Percentiles rank a stretch among this genome's conserved stretches.
phyloP scores from a whole-genome alignment of 2,888 invertebrate species.

The Scaptomyza flava region DNA sequence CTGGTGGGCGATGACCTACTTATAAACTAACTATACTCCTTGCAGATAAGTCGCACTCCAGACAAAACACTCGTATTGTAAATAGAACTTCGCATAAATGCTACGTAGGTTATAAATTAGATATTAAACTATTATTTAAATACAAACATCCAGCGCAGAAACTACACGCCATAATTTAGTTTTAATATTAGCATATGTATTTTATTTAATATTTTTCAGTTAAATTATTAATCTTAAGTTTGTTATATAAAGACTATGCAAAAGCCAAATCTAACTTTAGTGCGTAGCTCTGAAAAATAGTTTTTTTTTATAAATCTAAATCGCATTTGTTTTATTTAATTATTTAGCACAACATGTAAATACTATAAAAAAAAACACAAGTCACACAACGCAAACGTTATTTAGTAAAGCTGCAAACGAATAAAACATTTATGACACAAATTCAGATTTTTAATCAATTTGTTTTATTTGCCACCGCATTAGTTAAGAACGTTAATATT shows the following conservation, averaged over 20 bases:
- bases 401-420: slow-evolving; percentile 9
- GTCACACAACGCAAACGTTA: background rate
- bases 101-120: slow-evolving; percentile 29
- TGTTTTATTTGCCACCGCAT: slow-evolving; percentile 26
- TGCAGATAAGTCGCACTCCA: slow-evolving; percentile 38
- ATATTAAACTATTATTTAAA: slow-evolving; percentile 25
- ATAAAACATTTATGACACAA: slow-evolving; percentile 1
- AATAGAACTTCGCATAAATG: slow-evolving; percentile 45
- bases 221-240: slow-evolving; percentile 13
- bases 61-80: slow-evolving; percentile 48
- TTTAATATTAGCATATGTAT: slow-evolving; percentile 20
- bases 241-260: slow-evolving; percentile 56
- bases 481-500: slow-evolving; percentile 51
- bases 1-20: slow-evolving; percentile 31
- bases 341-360: slow-evolving; percentile 56
- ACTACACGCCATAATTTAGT: slow-evolving; percentile 69
- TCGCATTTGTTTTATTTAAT: slow-evolving; percentile 72
- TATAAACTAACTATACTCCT: slow-evolving; percentile 36
- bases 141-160: slow-evolving; percentile 47
- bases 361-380: slow-evolving; percentile 33
- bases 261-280: slow-evolving; percentile 75
- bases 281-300: slow-evolving; percentile 44
- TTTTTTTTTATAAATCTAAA: slow-evolving; percentile 50
- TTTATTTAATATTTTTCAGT: slow-evolving; percentile 11
- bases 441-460: slow-evolving; percentile 16